Base-by-base conservation (phyloP, 2,113 vertebrate genomes). In the Taxidea taxus region DNA sequence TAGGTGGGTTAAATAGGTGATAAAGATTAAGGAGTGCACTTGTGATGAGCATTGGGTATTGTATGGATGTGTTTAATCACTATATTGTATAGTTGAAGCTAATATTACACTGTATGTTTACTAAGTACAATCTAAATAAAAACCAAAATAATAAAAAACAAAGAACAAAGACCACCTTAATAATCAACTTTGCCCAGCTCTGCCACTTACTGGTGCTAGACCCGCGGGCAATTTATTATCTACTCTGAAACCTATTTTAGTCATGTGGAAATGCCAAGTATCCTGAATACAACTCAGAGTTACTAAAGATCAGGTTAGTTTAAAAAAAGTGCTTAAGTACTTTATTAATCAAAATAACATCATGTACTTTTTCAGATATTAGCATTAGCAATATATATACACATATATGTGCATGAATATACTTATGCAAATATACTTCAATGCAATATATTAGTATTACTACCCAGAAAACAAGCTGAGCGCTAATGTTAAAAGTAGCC, bases 341-440 rank as follows among this genome's bases (percentile, higher is more conserved):
- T 92, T 95, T 95, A 92, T n/a, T 47, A 94, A 85, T 80, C 10
- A 70, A 89, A 94, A 80, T 78, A 68, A 44, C 5, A 18, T 11
- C 18, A 64, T 14, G 21, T 0, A 60, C 11, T 92, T 94, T 47
- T 83, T 91, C 66, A 89, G 1, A 68, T 84, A 62, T 74, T 83
- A 37, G 1, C 44, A 44, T 78, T 86, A 78, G 18, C 8, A 44
- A 37, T 25, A 14, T 29, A 58, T 62, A 23, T 20, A 60, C 23
- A 39, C n/a, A 58, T 23, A 75, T 34, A 34, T 0, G 70, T 21
- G 12, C 72, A 29, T n/a, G 34, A 16, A 39, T 21, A 66, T 47
- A 64, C 20, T 25, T 91, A 75, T 25, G 25, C 47, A 60, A 47
- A 47, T 62, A 44, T 51, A 89, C 1, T 49, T 86, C 77, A 20